These are phyloP conservation scores for Salarias fasciatus DNA, from an alignment of 2,797 vertebrate genomes.

Conservation along the genomic window DNA sequence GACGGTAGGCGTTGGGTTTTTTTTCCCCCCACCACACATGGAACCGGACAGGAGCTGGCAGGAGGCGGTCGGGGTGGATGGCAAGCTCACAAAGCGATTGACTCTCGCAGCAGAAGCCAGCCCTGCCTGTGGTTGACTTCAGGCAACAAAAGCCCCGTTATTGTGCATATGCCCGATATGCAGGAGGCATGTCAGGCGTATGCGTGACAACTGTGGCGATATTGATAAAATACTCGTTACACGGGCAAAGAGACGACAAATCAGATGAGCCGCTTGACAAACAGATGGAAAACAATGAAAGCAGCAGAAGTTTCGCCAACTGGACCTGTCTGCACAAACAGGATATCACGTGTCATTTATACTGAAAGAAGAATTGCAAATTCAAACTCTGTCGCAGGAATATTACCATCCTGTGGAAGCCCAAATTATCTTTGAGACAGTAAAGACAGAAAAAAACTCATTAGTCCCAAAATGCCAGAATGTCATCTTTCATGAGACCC, in stretches of 20 bases:
- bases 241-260: neutral
- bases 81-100: neutral
- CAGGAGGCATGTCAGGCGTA: neutral
- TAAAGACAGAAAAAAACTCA: constrained; percentile 69
- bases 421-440: constrained; percentile 60
- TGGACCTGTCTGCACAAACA: constrained; percentile 35
- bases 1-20: too few species aligned
- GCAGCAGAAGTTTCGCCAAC: neutral
- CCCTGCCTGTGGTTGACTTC: neutral
- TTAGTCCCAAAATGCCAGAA: constrained; percentile 69
- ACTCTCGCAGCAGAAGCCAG: neutral
- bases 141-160: neutral
- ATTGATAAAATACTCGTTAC: neutral
- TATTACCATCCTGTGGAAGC: constrained; percentile 55
- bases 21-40: too few species aligned
- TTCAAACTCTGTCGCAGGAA: constrained; percentile 56
- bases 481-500: constrained; percentile 37
- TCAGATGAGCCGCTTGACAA: constrained; percentile 1
- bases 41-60: too few species aligned
- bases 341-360: constrained; percentile 57
- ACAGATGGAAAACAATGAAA: neutral
- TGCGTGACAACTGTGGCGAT: neutral
- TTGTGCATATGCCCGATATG: neutral
- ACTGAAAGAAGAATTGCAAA: constrained; percentile 56
- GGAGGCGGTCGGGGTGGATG: constrained; percentile 1